phyloP scores from a whole-genome alignment of 1,140 invertebrate genomes.

The Penaeus indicus region DNA sequence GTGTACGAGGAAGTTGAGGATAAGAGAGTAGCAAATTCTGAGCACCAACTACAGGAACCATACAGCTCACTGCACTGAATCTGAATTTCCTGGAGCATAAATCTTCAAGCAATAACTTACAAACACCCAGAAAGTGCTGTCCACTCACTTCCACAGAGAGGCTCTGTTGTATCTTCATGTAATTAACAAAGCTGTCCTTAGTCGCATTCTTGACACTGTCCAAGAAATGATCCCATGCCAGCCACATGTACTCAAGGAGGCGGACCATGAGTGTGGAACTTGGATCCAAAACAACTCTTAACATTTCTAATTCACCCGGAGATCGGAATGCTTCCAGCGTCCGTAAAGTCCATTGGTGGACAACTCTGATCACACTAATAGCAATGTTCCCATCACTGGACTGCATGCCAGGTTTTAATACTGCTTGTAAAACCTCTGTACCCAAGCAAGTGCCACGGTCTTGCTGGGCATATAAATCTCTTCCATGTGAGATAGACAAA shows the following conservation, averaged over 20 bases:
- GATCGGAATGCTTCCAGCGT: conserved; percentile 42
- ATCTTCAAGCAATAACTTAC: conserved; percentile 34
- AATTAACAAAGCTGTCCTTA: conserved; percentile 50
- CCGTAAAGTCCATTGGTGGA: conserved; percentile 56
- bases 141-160: conserved; percentile 35
- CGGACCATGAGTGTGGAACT: conserved; percentile 19
- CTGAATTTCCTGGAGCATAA: conserved; percentile 31
- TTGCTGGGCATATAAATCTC: not conserved
- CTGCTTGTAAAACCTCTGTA: conserved; percentile 39
- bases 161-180: conserved; percentile 31
- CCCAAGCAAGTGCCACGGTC: conserved; percentile 30
- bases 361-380: conserved; percentile 38
- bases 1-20: conserved; percentile 25
- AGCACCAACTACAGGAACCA: conserved; percentile 51
- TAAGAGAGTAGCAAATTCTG: conserved; percentile 18
- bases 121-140: conserved; percentile 27
- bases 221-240: conserved; percentile 55
- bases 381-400: conserved; percentile 52
- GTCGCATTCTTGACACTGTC: conserved; percentile 54
- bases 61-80: conserved; percentile 51
- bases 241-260: conserved; percentile 49
- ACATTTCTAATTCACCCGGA: not conserved
- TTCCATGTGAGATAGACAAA: conserved; percentile 42
- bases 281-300: not conserved
- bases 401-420: conserved; percentile 16